Base-by-base conservation (phyloP, 2,797 vertebrate genomes). In the Phrynocephalus vlangalii region DNA sequence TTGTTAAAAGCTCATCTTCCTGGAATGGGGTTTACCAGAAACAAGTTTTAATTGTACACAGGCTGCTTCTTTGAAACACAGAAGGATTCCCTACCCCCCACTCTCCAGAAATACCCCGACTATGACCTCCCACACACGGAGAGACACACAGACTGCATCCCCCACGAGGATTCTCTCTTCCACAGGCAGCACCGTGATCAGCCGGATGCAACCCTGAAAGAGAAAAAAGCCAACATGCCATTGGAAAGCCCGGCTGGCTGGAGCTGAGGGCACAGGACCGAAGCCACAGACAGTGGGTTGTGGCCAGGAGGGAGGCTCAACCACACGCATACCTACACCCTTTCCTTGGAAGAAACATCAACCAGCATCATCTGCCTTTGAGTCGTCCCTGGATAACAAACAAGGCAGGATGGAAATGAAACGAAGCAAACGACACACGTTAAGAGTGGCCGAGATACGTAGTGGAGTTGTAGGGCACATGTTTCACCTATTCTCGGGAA, bases 1-100 rank as follows among this genome's bases (percentile, higher is more conserved):
- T 98, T 98, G 98, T 98, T 98, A 98, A 98, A 98, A 98, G 98
- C 97, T 98, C 98, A 98, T 98, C 98, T 98, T 98, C 97, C 97
- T 97, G 96, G 97, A 97, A 97, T 94, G 96, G 96, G 96, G 96
- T 96, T 96, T 97, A 97, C 96, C 98, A 98, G 97, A 98, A 99
- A 97, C 97, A 97, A 97, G 96, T 97, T 98, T 98, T 98, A 98
- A 98, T 98, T 98, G 98, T 97, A 97, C 97, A 96, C 88, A 94
- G 94, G 93, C 95, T 92, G 95, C 95, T 97, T 94, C 94, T 95
- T 94, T 92, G 94, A 91, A 97, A 94, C 90, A 93, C 48, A 90
- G 93, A 94, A 91, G 81, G 71, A 87, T n/a, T 68, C 86, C 84
- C 82, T 86, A 86, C 85, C 50, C 0, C 56, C 92, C 92, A 93